Conservation (phyloP, 2,888 invertebrate species). For the Taphrorychus bicolor region DNA sequence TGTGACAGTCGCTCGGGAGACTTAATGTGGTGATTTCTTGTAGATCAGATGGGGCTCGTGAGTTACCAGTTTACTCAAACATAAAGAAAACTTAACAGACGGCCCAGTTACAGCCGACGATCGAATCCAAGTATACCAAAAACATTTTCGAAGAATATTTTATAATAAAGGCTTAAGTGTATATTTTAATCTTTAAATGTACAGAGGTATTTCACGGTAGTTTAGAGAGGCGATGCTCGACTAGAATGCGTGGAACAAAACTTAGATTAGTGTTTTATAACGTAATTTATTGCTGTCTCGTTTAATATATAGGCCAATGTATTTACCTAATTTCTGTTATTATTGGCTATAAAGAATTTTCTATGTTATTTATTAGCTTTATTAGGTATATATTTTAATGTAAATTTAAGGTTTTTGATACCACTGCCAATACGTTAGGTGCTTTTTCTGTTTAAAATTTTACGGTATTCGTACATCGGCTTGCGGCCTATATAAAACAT, state of each 20-base stretch:
- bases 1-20: background rate
- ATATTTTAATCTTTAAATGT: constrained; percentile 50
- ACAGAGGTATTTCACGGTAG: constrained; percentile 48
- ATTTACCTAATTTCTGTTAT: background rate
- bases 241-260: background rate
- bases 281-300: background rate
- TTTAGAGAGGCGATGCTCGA: constrained; percentile 23
- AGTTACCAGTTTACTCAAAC: constrained; percentile 64
- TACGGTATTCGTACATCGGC: no score
- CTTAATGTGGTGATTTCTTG: no score
- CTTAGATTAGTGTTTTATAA: background rate
- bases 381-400: background rate
- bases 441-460: constrained; percentile 9
- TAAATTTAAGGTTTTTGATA: constrained; percentile 4
- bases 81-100: constrained; percentile 22
- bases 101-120: constrained; percentile 6
- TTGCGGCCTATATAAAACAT: no score
- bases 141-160: constrained; percentile 49
- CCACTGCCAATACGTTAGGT: constrained; percentile 39
- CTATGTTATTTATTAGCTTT: background rate
- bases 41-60: constrained; percentile 63
- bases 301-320: background rate
- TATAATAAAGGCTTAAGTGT: constrained; percentile 46
- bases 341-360: background rate
- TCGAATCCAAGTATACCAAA: constrained; percentile 46